A percentile compares a stretch with the other conserved stretches of the same genome.
Evolutionary conservation across 2,888 invertebrate genomes (phyloP).

Genomic region (Spilarctia lutea): DNA sequence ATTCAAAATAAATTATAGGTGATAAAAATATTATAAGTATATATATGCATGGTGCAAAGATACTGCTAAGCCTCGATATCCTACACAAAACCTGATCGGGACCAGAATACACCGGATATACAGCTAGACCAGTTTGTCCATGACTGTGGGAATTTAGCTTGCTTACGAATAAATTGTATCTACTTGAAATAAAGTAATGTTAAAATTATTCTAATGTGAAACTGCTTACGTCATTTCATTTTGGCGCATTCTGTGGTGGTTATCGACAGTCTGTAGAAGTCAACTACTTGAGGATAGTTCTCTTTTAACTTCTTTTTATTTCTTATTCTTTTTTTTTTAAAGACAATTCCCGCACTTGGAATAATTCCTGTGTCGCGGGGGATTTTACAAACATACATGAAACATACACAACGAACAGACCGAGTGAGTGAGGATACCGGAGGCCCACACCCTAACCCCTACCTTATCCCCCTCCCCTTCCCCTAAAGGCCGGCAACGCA

Average conservation of each 20-base stretch:
- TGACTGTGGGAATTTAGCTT: conserved; percentile 16
- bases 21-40: not conserved
- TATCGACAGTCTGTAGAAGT: no score
- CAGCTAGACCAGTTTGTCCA: conserved; percentile 6
- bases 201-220: not conserved
- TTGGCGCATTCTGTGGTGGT: not conserved
- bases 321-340: no score
- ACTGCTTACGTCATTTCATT: not conserved
- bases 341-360: no score
- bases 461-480: no score
- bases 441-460: no score
- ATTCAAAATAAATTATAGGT: not conserved
- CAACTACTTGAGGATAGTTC: no score
- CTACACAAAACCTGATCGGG: conserved; percentile 8
- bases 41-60: not conserved
- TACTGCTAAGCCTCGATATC: conserved; percentile 10
- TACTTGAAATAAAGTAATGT: not conserved
- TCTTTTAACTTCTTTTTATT: no score
- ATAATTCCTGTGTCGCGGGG: no score
- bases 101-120: conserved; percentile 19
- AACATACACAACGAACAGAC: no score
- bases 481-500: no score
- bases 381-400: no score
- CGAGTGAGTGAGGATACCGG: no score
- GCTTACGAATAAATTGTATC: not conserved